phyloP scores from a whole-genome alignment of 2,113 vertebrate species.

The Neolamprologus sp. region DNA sequence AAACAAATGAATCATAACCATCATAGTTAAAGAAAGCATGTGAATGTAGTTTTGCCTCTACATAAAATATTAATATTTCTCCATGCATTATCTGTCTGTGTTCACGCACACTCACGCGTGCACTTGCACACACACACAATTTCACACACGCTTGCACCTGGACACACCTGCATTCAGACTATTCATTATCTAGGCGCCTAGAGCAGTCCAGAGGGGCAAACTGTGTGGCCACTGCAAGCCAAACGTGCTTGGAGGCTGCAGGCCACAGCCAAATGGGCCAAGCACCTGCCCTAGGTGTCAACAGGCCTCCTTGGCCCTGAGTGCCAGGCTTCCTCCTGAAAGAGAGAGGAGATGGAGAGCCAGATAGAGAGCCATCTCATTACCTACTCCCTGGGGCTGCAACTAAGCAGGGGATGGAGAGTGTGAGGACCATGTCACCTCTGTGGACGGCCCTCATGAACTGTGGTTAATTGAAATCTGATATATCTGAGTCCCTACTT shows the following conservation, averaged over 20 bases:
- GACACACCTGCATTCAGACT: slow-evolving; percentile 31
- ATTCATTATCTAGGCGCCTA: slow-evolving; percentile 66
- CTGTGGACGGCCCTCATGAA: slow-evolving; percentile 52
- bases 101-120: not conserved
- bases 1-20: not conserved
- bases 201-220: slow-evolving; percentile 65
- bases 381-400: slow-evolving; percentile 69
- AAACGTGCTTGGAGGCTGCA: slow-evolving; percentile 60
- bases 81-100: not conserved
- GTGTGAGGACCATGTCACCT: slow-evolving; percentile 54
- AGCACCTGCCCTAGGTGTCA: slow-evolving; percentile 65
- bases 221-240: slow-evolving; percentile 49
- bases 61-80: not conserved
- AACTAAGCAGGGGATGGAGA: slow-evolving; percentile 53
- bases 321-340: slow-evolving; percentile 41
- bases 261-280: slow-evolving; percentile 62
- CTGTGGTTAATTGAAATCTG: slow-evolving; percentile 69
- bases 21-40: not conserved
- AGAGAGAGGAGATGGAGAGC: slow-evolving; percentile 52
- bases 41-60: not conserved
- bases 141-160: not conserved
- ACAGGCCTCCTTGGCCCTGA: slow-evolving; percentile 54
- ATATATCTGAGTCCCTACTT: slow-evolving; percentile 55
- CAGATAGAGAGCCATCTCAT: slow-evolving; percentile 68
- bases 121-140: not conserved